phyloP scores from a whole-genome alignment of 2,888 invertebrate species.

The Yponomeuta plumbellus region DNA sequence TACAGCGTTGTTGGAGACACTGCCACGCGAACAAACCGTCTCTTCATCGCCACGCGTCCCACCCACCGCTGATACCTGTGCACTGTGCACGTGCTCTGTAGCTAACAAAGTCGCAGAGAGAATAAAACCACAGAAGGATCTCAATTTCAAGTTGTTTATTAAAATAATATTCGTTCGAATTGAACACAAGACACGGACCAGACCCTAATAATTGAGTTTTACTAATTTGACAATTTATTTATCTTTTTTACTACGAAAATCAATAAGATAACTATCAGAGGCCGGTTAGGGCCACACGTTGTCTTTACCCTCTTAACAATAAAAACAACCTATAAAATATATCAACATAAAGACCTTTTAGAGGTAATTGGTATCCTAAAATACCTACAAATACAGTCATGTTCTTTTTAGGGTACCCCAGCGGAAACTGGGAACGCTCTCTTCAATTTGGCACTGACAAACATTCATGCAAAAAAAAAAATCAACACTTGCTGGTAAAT shows the following conservation, averaged over 20 bases:
- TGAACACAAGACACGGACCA: slow-evolving; percentile 73
- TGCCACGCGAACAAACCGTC: too few relatives aligned
- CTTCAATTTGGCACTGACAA: slow-evolving; percentile 70
- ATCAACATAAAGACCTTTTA: slow-evolving; percentile 65
- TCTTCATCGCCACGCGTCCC: too few relatives aligned
- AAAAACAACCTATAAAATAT: slow-evolving; percentile 76
- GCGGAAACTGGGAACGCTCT: slow-evolving; percentile 24
- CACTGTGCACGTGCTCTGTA: too few relatives aligned
- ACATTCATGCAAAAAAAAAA: slow-evolving; percentile 32
- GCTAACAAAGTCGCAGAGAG: too few relatives aligned
- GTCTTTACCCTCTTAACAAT: slow-evolving; percentile 72
- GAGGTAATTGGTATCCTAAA: slow-evolving; percentile 43
- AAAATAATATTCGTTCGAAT: slow-evolving; percentile 75
- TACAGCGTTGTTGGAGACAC: too few relatives aligned
- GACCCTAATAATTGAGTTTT: slow-evolving; percentile 69
- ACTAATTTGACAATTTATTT: slow-evolving; percentile 64
- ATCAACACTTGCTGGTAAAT: slow-evolving; percentile 23
- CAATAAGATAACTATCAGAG: slow-evolving; percentile 30
- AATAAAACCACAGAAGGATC: not conserved
- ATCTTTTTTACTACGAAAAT: slow-evolving; percentile 52
- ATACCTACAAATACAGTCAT: slow-evolving; percentile 32
- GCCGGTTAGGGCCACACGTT: slow-evolving; percentile 33
- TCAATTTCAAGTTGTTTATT: slow-evolving; percentile 73
- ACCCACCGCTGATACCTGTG: too few relatives aligned
- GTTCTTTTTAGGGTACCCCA: slow-evolving; percentile 14